A percentile compares a stretch with the other conserved stretches of the same genome.
These are phyloP conservation scores for Caenorhabditis drosophilae DNA, from an alignment of 2,888 invertebrate species.

Conservation along the genomic window DNA sequence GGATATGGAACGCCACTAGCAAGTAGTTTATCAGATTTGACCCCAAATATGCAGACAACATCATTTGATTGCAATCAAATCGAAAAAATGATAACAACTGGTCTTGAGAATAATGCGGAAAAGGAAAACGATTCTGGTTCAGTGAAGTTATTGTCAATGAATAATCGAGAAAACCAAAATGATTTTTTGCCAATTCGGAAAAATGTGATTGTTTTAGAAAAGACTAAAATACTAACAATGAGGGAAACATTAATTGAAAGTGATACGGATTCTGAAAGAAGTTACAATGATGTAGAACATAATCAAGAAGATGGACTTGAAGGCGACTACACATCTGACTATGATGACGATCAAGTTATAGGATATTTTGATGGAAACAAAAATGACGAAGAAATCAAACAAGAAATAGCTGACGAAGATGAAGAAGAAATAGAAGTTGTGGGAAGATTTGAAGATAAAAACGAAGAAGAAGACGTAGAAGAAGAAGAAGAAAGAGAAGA, in stretches of 20 bases:
- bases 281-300: neutral
- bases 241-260: conserved; percentile 11
- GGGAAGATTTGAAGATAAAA: no score
- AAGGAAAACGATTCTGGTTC: no score
- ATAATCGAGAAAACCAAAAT: no score
- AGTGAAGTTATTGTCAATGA: no score
- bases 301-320: conserved; percentile 8
- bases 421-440: neutral
- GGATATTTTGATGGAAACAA: neutral
- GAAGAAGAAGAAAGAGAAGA: neutral
- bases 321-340: no score
- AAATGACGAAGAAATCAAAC: neutral
- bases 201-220: conserved; percentile 23
- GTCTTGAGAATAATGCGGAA: no score
- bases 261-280: conserved; percentile 3
- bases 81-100: conserved; percentile 1
- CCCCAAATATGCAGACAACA: neutral
- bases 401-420: neutral
- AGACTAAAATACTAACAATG: conserved; percentile 30
- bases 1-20: conserved; percentile 35
- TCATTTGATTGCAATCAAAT: conserved; percentile 7
- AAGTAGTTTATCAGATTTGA: conserved; percentile 12
- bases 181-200: conserved; percentile 19
- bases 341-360: neutral
- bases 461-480: conserved; percentile 1